A percentile compares a stretch with the other conserved stretches of the same genome.
Evolutionary conservation across 92 coral and sea anemone genomes (phyloP).

Genomic region (Blastomussa wellsi): DNA sequence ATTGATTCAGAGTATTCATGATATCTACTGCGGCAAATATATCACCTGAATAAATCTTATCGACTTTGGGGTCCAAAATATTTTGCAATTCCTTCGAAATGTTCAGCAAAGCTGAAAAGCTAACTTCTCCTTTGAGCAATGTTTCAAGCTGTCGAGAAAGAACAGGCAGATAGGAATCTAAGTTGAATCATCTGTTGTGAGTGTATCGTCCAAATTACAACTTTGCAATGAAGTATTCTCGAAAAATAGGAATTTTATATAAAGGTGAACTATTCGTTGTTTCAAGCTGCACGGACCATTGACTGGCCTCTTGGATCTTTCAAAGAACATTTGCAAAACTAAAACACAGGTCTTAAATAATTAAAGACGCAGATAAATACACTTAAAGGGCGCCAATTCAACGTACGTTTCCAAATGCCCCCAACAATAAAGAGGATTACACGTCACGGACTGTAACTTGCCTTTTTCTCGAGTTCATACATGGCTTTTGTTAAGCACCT

Average conservation of each 20-base stretch:
- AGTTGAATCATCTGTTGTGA: not conserved
- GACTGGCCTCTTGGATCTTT: not conserved
- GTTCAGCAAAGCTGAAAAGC: slow-evolving; percentile 44
- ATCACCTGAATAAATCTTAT: slow-evolving; percentile 87
- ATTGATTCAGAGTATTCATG: slow-evolving; percentile 45
- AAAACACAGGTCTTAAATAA: not conserved
- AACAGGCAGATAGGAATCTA: not conserved
- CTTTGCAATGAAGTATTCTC: not conserved
- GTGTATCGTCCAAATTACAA: not conserved
- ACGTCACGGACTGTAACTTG: not conserved
- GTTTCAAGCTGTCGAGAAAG: slow-evolving; percentile 16
- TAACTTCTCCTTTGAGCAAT: slow-evolving; percentile 34
- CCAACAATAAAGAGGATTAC: not conserved
- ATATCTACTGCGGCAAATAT: slow-evolving; percentile 56
- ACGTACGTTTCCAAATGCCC: too few relatives aligned
- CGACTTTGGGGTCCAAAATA: slow-evolving; percentile 64
- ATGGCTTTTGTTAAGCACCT: slow-evolving; percentile 67
- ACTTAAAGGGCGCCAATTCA: too few relatives aligned
- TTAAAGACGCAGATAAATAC: not conserved
- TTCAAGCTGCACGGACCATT: not conserved
- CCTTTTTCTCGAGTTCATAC: slow-evolving; percentile 56
- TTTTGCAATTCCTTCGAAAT: slow-evolving; percentile 44
- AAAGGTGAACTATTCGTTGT: not conserved
- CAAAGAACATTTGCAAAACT: not conserved
- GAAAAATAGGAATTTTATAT: too few relatives aligned